A percentile compares a stretch with the other conserved stretches of the same genome.
Evolutionary conservation across 2,113 vertebrate genomes (phyloP).

Genomic region (Aviceda subcristata): DNA sequence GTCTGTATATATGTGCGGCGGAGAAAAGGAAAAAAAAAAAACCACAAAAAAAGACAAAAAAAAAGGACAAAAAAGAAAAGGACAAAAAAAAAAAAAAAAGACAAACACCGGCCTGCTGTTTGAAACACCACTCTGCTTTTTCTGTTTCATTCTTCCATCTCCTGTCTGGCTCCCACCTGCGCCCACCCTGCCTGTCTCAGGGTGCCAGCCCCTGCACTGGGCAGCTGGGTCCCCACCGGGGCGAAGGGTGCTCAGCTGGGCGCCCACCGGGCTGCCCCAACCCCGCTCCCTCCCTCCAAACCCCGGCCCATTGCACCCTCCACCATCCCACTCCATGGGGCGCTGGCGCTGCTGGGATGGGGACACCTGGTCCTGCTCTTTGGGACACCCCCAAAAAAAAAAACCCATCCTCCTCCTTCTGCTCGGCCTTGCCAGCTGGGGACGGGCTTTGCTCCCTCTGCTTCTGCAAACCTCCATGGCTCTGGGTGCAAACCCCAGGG

Average conservation of each 20-base stretch:
- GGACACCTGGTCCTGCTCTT: background rate
- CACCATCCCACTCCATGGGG: background rate
- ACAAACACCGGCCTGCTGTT: constrained; percentile 33
- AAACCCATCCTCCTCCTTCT: background rate
- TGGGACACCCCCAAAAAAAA: background rate
- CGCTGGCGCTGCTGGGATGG: background rate
- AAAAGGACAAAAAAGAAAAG: background rate
- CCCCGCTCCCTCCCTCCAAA: background rate
- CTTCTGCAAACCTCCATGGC: background rate
- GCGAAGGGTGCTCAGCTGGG: background rate
- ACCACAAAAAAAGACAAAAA: background rate
- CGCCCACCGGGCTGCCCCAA: background rate
- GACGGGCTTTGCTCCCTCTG: background rate
- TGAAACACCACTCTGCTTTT: constrained; percentile 56
- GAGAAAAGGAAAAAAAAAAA: background rate
- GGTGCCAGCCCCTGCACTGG: background rate
- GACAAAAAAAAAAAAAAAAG: background rate
- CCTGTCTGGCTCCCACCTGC: background rate
- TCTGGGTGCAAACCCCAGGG: background rate
- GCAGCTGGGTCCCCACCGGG: background rate
- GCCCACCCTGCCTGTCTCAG: background rate
- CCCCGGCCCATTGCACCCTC: background rate
- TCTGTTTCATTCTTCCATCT: background rate
- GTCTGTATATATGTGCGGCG: constrained; percentile 51
- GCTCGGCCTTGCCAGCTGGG: background rate